Evolutionary conservation across 2,888 invertebrate genomes (phyloP), one percentile per base, ranked within the genome.

Genomic region (Atrina japonica): DNA sequence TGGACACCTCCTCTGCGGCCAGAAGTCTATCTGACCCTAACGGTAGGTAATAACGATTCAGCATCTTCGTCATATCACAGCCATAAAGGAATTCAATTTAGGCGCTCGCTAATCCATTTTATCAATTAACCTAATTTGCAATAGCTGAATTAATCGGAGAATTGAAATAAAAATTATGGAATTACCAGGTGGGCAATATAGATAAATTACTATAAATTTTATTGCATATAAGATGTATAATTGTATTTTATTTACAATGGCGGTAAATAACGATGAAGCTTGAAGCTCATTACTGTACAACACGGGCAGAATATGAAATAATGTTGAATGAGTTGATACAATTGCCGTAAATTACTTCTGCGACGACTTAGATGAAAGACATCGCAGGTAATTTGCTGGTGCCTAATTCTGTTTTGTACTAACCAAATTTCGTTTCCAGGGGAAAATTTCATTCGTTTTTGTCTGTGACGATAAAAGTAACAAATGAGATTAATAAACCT

Each of bases 1-100:
- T 93, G 64, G 92, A 92, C 74, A 86, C 91, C n/a, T 60, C 73
- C 2, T 45, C 77, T 3, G 59, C 77, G 7, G 23, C 76, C 18
- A 66, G 85, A 45, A 70, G 71, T 9, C 73, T 85, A n/a, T 52
- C 77, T 9, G 85, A 85, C 63, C 70, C 74, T n/a, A 72, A 78
- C 75, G 85, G 85, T 85, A 81, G 71, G 82, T 75, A 69, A 50
- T 55, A 61, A 52, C 35, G 50, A 52, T 40, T 45, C 47, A 53
- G 21, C 40, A 29, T 43, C 53, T 21, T 29, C 25, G 27, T 45
- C 56, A 43, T 66, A 49, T 67, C 59, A 52, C 23, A 63, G 40
- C 49, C 41, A 55, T n/a, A 45, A 49, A 50, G 41, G 64, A 75
- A 73, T 71, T 69, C 61, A 73, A 73, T 75, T 70, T 72, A 68